Conservation (phyloP, 2,113 vertebrate species). For the Pelvicachromis taeniatus region DNA sequence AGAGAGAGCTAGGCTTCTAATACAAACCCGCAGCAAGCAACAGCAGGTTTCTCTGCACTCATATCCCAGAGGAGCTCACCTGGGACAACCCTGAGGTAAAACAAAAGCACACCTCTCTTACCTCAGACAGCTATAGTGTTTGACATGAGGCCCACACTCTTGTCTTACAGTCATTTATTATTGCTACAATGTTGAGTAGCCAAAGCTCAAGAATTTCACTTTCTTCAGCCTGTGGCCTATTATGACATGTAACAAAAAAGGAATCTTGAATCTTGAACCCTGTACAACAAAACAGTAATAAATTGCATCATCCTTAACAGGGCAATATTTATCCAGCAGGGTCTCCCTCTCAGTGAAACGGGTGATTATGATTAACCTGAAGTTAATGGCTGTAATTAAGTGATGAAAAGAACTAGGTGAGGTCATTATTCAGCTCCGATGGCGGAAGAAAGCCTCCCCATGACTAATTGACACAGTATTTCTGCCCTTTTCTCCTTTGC, state of each 20-base stretch:
- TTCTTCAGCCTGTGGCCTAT: neutral
- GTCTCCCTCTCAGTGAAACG: neutral
- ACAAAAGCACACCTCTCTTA: neutral
- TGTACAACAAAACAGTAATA: neutral
- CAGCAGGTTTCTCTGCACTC: neutral
- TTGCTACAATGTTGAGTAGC: neutral
- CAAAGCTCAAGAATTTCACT: neutral
- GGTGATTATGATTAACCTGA: conserved; percentile 28
- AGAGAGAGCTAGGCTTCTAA: neutral
- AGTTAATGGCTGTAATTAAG: conserved; percentile 30
- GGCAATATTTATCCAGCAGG: neutral
- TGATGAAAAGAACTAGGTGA: conserved; percentile 34
- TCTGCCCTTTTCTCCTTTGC: conserved; percentile 1
- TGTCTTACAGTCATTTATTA: neutral
- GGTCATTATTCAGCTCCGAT: conserved; percentile 8
- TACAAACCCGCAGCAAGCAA: neutral
- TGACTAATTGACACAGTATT: conserved; percentile 7
- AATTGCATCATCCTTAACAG: neutral
- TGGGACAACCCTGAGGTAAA: neutral
- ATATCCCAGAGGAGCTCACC: neutral
- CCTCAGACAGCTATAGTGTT: neutral
- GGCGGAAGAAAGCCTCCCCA: neutral
- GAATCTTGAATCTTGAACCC: neutral
- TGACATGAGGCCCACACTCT: neutral
- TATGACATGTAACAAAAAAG: neutral